Evolutionary conservation across 2,113 vertebrate species (phyloP).

Genomic region (Psephotus haematonotus): DNA sequence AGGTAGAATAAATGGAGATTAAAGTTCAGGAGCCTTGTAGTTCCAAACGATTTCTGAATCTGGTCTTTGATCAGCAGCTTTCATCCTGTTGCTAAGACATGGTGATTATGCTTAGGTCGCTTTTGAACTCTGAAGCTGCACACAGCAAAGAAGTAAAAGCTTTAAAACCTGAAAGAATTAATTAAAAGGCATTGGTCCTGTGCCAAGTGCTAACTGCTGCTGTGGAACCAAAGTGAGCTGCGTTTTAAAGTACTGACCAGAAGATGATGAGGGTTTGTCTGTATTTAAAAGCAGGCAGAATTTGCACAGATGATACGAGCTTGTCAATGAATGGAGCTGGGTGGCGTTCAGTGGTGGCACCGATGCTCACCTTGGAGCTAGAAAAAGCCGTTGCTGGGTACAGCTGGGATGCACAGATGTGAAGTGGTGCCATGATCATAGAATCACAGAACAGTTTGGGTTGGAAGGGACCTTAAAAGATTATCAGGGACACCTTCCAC

Average conservation of each 20-base stretch:
- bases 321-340: fast-evolving
- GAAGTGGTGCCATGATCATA: background rate
- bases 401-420: fast-evolving
- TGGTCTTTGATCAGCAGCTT: background rate
- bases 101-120: fast-evolving
- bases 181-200: background rate
- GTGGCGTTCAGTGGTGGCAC: background rate
- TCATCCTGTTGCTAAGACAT: background rate
- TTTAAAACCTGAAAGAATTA: background rate
- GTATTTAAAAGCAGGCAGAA: background rate
- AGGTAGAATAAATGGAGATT: background rate
- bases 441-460: background rate
- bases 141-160: background rate
- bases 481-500: background rate
- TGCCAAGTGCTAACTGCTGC: background rate
- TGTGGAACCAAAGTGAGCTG: fast-evolving
- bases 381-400: fast-evolving
- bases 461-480: background rate
- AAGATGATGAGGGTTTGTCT: background rate
- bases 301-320: background rate
- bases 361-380: fast-evolving
- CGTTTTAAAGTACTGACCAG: fast-evolving
- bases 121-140: background rate
- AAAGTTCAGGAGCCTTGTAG: fast-evolving
- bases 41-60: background rate